These are phyloP conservation scores for Eumacrocentrus americanus DNA, from an alignment of 2,888 invertebrate genomes.

Conservation along the genomic window DNA sequence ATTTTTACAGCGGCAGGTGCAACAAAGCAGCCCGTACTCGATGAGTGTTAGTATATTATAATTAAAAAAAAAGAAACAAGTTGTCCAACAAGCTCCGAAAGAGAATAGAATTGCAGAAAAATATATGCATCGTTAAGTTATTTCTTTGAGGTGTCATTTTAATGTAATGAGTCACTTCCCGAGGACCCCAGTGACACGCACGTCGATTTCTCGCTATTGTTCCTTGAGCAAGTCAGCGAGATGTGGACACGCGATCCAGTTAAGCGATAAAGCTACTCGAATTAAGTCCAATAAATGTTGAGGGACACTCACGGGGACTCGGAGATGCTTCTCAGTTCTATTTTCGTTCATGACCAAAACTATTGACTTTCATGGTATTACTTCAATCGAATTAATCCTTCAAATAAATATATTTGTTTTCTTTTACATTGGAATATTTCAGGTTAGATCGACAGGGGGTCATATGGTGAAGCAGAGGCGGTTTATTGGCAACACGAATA, in stretches of 20 bases:
- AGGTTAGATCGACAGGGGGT: slow-evolving; percentile 53
- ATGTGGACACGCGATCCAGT: slow-evolving; percentile 38
- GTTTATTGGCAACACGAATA: slow-evolving; percentile 56
- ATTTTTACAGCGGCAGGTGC: slow-evolving; percentile 34
- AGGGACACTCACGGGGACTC: slow-evolving; percentile 12
- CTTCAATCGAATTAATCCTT: neutral
- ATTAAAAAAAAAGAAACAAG: too few species aligned
- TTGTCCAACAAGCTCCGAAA: too few species aligned
- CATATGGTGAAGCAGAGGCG: slow-evolving; percentile 58
- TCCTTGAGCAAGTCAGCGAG: slow-evolving; percentile 8
- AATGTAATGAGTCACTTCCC: slow-evolving; percentile 10
- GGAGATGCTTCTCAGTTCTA: neutral
- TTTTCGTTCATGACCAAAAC: neutral
- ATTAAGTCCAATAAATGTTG: slow-evolving; percentile 42
- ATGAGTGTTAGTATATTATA: slow-evolving; percentile 58
- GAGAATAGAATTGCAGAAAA: too few species aligned
- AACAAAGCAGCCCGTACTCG: slow-evolving; percentile 49
- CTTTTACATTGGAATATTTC: slow-evolving; percentile 25
- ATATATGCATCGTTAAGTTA: too few species aligned
- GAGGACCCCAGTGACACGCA: slow-evolving; percentile 24
- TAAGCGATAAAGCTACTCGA: slow-evolving; percentile 32
- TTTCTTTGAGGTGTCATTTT: slow-evolving; percentile 9
- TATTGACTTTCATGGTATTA: slow-evolving; percentile 9
- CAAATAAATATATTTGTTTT: neutral
- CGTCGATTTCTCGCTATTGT: slow-evolving; percentile 24